phyloP scores from a whole-genome alignment of 2,797 vertebrate species.

The Meda fulgida region DNA sequence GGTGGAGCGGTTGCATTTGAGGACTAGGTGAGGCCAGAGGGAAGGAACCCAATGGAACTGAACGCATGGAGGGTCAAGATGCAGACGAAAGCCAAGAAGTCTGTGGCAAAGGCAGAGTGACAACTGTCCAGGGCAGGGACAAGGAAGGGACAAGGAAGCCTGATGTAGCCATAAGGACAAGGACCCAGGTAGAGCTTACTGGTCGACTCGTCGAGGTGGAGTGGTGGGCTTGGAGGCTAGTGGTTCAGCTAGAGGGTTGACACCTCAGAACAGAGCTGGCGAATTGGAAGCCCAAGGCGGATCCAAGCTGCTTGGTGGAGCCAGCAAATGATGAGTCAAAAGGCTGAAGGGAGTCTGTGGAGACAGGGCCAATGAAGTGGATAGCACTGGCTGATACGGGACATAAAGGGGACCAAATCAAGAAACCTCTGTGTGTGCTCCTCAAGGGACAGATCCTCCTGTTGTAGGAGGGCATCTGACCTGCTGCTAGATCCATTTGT shows the following conservation, averaged over 20 bases:
- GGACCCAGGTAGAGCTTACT: background rate
- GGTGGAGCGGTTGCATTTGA: too few relatives aligned
- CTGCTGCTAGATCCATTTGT: background rate
- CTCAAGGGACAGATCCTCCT: background rate
- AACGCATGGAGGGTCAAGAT: background rate
- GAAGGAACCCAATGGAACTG: background rate
- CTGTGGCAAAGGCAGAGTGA: background rate
- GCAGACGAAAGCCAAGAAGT: background rate
- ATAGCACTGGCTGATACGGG: background rate
- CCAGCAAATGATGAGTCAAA: background rate
- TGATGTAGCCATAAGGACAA: background rate
- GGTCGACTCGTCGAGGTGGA: background rate
- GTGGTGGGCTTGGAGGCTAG: too few relatives aligned
- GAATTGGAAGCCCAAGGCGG: background rate
- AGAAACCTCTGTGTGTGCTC: background rate
- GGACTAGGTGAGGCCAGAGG: too few relatives aligned
- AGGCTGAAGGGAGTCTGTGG: background rate
- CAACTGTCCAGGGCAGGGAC: background rate
- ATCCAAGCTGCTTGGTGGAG: background rate
- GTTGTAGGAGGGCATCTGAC: background rate
- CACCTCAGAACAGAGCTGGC: background rate
- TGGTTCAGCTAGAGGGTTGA: background rate
- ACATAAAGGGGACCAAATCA: background rate
- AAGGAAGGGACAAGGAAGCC: background rate
- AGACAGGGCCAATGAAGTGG: background rate